These are phyloP conservation scores for Parus major DNA, from an alignment of 2,113 vertebrate genomes.

Conservation along the genomic window DNA sequence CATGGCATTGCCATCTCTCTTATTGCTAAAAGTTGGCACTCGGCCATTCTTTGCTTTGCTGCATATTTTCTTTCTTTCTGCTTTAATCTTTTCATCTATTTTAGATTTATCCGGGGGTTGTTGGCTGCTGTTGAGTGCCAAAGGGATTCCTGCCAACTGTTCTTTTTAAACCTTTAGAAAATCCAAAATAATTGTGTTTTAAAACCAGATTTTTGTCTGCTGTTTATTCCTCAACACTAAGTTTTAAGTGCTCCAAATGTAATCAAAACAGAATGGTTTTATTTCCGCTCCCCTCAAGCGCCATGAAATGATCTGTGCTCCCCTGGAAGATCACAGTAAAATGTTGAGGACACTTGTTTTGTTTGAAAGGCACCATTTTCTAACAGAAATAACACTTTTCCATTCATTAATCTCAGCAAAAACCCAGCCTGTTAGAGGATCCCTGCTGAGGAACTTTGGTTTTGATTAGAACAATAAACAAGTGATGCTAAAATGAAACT, in stretches of 20 bases:
- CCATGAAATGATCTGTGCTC: neutral
- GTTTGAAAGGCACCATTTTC: neutral
- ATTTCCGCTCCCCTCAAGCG: neutral
- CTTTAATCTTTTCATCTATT: constrained; percentile 20
- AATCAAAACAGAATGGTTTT: neutral
- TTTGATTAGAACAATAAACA: neutral
- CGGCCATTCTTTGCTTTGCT: neutral
- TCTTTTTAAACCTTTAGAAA: neutral
- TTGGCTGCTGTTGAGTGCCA: neutral
- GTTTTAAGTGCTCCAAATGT: neutral
- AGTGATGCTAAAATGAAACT: neutral
- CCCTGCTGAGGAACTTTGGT: neutral
- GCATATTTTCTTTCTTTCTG: neutral
- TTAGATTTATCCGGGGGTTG: neutral
- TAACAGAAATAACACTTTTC: neutral
- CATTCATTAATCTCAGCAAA: neutral
- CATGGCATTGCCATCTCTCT: neutral
- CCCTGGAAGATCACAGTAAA: neutral
- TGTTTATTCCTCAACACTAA: neutral
- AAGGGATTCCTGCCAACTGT: neutral
- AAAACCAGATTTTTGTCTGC: neutral
- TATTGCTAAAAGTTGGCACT: neutral
- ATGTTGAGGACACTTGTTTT: neutral
- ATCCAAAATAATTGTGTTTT: neutral
- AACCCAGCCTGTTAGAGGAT: neutral